Conservation (phyloP, 2,888 invertebrate species). For the Physocephala rufipes region DNA sequence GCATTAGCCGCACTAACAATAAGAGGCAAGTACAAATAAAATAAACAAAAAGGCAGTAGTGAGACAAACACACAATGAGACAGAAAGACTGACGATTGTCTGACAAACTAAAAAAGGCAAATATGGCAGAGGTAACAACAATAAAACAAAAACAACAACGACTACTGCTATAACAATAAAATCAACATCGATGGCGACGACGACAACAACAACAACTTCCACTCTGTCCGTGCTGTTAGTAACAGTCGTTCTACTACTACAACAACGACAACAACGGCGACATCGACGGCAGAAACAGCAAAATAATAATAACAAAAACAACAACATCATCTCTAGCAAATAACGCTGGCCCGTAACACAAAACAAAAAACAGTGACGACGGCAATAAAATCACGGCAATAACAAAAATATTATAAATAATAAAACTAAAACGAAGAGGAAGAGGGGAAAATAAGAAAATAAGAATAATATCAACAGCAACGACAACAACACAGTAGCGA, state of each 20-base stretch:
- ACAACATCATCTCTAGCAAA: neutral
- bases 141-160: constrained; percentile 11
- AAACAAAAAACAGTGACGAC: neutral
- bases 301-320: neutral
- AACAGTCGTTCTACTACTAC: no score
- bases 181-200: no score
- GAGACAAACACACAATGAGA: no score
- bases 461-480: neutral
- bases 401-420: constrained; percentile 12
- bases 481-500: neutral
- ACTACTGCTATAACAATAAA: no score
- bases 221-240: no score
- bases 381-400: constrained; percentile 8
- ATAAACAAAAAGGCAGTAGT: no score
- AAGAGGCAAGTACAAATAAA: no score
- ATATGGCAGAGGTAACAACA: neutral
- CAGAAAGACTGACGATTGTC: no score
- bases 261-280: no score
- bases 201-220: constrained; percentile 6
- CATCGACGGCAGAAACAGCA: neutral
- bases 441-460: neutral
- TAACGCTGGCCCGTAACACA: neutral
- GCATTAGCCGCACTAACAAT: no score
- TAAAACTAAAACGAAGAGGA: neutral
- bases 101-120: no score